Conservation (phyloP, 2,888 invertebrate species). For the Apomyelois bistriatella region DNA sequence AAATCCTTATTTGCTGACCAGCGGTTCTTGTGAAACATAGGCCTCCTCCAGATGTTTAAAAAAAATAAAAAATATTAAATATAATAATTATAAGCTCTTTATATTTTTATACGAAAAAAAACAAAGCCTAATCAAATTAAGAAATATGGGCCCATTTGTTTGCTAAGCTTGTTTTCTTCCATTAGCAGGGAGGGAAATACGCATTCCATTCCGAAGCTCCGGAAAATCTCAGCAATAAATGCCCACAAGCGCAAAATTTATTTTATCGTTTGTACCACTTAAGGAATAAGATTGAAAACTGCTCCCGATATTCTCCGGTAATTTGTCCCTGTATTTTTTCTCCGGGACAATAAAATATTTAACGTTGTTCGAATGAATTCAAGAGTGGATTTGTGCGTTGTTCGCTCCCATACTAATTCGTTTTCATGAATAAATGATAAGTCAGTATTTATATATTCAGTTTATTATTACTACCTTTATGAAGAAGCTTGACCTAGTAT, state of each 20-base stretch:
- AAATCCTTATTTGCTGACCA: no score
- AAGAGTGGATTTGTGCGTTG: constrained; percentile 53
- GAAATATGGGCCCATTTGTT: constrained; percentile 7
- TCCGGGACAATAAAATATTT: constrained; percentile 71
- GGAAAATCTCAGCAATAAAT: constrained; percentile 75
- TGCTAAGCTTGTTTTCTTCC: constrained; percentile 22
- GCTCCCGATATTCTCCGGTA: constrained; percentile 67
- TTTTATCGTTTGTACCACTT: constrained; percentile 76
- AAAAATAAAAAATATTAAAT: no score
- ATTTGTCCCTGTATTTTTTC: constrained; percentile 67
- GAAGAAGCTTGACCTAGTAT: background rate
- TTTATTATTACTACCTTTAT: constrained; percentile 9
- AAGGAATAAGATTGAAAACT: constrained; percentile 77
- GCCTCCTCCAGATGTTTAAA: no score
- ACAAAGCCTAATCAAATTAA: background rate
- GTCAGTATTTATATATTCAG: constrained; percentile 38
- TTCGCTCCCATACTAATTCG: constrained; percentile 66
- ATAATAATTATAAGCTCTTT: no score
- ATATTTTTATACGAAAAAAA: no score
- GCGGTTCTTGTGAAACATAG: no score
- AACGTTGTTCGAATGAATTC: constrained; percentile 67
- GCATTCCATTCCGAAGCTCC: constrained; percentile 46
- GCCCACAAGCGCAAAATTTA: constrained; percentile 72
- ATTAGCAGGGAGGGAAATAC: constrained; percentile 43
- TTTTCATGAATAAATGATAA: constrained; percentile 60